These are phyloP conservation scores for Drosophila stalkeri DNA, from an alignment of 2,888 invertebrate genomes.

Conservation along the genomic window DNA sequence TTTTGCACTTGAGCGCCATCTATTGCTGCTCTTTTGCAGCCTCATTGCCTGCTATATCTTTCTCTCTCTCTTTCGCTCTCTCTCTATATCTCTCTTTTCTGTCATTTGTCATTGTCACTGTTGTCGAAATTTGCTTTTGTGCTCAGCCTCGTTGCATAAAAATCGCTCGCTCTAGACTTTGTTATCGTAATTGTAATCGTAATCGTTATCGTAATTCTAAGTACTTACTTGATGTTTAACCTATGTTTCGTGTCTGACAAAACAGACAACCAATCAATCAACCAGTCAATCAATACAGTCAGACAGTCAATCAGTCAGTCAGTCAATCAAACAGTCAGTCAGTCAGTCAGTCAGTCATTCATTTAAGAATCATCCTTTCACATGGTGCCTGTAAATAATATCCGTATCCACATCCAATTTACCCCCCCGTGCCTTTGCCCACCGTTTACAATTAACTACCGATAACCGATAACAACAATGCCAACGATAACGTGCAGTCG, in stretches of 20 bases:
- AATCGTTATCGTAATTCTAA: conserved; percentile 58
- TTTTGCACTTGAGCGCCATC: conserved; percentile 59
- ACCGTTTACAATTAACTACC: conserved; percentile 31
- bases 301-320: conserved; percentile 32
- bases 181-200: conserved; percentile 56
- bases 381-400: conserved; percentile 75
- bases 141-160: conserved; percentile 47
- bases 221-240: conserved; percentile 57
- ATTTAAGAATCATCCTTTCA: conserved; percentile 62
- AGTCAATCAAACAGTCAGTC: conserved; percentile 33
- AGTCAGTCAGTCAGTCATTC: conserved; percentile 64
- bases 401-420: conserved; percentile 77
- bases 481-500: conserved; percentile 83
- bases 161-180: conserved; percentile 53
- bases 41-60: conserved; percentile 54
- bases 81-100: conserved; percentile 29
- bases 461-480: conserved; percentile 36
- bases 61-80: conserved; percentile 4
- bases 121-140: conserved; percentile 37
- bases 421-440: conserved; percentile 53
- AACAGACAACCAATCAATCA: conserved; percentile 27
- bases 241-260: conserved; percentile 55
- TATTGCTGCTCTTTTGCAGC: conserved; percentile 50
- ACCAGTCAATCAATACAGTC: conserved; percentile 31
- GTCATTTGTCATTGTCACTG: conserved; percentile 30